Evolutionary conservation across 2,113 vertebrate species (phyloP), one percentile per base, ranked within the genome.

Genomic region (Nestor notabilis): DNA sequence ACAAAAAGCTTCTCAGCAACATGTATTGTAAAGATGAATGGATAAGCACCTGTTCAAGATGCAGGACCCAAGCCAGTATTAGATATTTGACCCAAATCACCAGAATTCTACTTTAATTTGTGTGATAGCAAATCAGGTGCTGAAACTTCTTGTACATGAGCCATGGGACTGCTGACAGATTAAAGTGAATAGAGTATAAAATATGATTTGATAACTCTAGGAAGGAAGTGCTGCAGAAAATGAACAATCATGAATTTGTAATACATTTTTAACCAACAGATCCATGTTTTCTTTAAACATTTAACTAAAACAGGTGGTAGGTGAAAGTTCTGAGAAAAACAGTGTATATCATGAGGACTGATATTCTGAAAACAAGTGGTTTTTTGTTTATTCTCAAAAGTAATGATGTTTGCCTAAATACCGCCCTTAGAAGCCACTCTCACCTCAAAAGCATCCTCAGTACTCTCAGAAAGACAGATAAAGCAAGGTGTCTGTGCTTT

Each of bases 341-440:
- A 53, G 11, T 7, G 2, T 19, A 29, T 0, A 0, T 7, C 28
- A 39, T 8, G 11, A 71, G 25, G 29, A 88, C 11, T 37, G 41
- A 46, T 55, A n/a, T 27, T 58, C 33, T 63, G n/a, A 90, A 83
- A 94, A 74, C 2, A 25, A 41, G 2, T 17, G 7, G 65, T 86
- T 81, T 23, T 64, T 13, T 76, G 13, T 66, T 91, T 80, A 46
- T 88, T 80, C 50, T 93, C n/a, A 50, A 47, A 89, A 81, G 6
- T 61, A 12, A 35, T 8, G 4, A n/a, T 8, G 2, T 66, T 58
- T 90, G 13, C 55, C 13, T 74, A 74, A 74, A 60, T 50, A n/a
- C 2, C 20, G 3, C 13, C 19, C 53, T 90, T 86, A 89, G 52
- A 19, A 85, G 52, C 33, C 28, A 7, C 5, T 53, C 14, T 77